phyloP scores from a whole-genome alignment of 2,888 invertebrate species.

The Drosophila paranaensis region DNA sequence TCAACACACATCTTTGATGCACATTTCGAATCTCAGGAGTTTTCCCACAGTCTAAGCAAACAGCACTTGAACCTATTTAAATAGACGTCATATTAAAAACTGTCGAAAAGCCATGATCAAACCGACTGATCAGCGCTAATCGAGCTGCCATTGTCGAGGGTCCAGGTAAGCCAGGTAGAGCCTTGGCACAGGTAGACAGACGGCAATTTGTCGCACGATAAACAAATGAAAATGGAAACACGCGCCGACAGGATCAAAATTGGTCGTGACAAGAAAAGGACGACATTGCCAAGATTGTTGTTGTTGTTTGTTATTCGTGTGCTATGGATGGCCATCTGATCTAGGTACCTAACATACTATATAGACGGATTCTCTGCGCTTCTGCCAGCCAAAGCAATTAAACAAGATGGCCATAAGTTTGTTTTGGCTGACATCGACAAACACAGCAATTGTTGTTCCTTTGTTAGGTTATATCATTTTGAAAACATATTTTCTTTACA shows the following conservation, averaged over 20 bases:
- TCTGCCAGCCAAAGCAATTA: slow-evolving; percentile 49
- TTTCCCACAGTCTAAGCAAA: slow-evolving; percentile 70
- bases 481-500: slow-evolving; percentile 42
- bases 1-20: slow-evolving; percentile 57
- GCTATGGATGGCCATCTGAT: slow-evolving; percentile 6
- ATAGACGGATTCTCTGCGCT: slow-evolving; percentile 6
- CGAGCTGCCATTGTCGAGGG: slow-evolving; percentile 28
- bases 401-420: slow-evolving; percentile 65
- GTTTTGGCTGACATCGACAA: slow-evolving; percentile 53
- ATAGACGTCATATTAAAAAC: slow-evolving; percentile 67
- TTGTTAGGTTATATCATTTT: slow-evolving; percentile 68
- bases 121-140: slow-evolving; percentile 66
- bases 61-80: slow-evolving; percentile 74
- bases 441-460: slow-evolving; percentile 27
- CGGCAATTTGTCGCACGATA: slow-evolving; percentile 49
- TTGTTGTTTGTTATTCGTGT: slow-evolving; percentile 36
- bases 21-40: slow-evolving; percentile 53
- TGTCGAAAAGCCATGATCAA: slow-evolving; percentile 76
- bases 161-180: slow-evolving; percentile 38
- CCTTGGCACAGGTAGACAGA: slow-evolving; percentile 48
- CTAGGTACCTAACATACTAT: not conserved
- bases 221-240: slow-evolving; percentile 67
- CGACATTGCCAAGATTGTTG: slow-evolving; percentile 31
- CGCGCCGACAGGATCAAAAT: slow-evolving; percentile 75
- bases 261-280: slow-evolving; percentile 62